Conservation (phyloP, 1,140 invertebrate genomes). For the Leptonema lineaticorne region DNA sequence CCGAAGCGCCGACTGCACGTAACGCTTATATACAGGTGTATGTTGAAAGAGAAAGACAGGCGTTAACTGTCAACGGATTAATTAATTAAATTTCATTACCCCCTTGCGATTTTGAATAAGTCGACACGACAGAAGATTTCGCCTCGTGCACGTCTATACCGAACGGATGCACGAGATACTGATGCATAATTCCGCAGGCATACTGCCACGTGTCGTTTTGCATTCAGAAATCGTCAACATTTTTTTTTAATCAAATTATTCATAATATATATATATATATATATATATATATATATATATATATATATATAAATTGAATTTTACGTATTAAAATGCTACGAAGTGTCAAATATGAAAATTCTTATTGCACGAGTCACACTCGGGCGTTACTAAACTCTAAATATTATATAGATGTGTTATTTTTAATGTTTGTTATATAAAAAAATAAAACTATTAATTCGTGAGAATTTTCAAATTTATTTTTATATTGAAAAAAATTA, state of each 20-base stretch:
- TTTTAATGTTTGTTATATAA: too few relatives aligned
- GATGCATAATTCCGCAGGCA: constrained; percentile 19
- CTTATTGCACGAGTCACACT: too few relatives aligned
- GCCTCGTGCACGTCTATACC: constrained; percentile 6
- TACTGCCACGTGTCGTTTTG: background rate
- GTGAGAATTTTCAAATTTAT: too few relatives aligned
- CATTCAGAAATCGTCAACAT: background rate
- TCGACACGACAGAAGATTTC: constrained; percentile 27
- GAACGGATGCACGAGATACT: constrained; percentile 23
- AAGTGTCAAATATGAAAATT: too few relatives aligned
- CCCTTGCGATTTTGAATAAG: constrained; percentile 31
- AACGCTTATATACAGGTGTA: too few relatives aligned
- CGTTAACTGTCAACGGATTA: constrained; percentile 31
- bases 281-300: background rate
- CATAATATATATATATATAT: background rate
- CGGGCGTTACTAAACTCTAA: too few relatives aligned
- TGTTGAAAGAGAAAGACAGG: constrained; percentile 19
- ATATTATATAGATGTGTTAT: too few relatives aligned
- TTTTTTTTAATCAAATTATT: background rate
- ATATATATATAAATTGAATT: background rate
- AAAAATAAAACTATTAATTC: too few relatives aligned
- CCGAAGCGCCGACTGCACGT: too few relatives aligned
- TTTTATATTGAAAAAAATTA: too few relatives aligned
- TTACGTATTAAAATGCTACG: too few relatives aligned
- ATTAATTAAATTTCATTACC: constrained; percentile 34